phyloP scores from a whole-genome alignment of 1,140 invertebrate species.

The Palaemon carinicauda region DNA sequence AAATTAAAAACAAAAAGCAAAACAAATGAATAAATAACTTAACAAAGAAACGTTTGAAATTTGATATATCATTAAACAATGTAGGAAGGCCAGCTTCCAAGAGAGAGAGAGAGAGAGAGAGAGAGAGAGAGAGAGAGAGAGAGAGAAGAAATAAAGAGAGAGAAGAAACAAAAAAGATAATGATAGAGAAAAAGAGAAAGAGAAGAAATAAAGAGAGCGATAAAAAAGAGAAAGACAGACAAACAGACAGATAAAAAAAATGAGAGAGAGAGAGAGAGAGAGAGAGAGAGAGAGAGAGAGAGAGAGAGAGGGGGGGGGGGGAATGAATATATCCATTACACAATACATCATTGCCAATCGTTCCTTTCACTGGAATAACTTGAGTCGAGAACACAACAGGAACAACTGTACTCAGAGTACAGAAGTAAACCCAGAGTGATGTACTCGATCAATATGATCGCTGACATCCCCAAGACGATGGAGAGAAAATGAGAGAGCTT shows the following conservation, averaged over 20 bases:
- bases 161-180: too few relatives aligned
- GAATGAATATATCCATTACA: too few relatives aligned
- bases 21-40: too few relatives aligned
- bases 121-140: not conserved
- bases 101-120: not conserved
- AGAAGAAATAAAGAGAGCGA: too few relatives aligned
- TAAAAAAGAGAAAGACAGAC: not conserved
- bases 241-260: not conserved
- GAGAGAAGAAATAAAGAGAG: not conserved
- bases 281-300: conserved; percentile 19
- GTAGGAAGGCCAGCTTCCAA: not conserved
- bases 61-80: too few relatives aligned
- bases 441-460: too few relatives aligned
- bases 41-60: too few relatives aligned
- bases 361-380: not conserved
- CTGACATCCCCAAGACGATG: too few relatives aligned
- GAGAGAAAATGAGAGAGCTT: not conserved
- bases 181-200: not conserved
- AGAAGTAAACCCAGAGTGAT: too few relatives aligned
- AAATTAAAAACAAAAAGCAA: too few relatives aligned
- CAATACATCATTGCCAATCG: not conserved
- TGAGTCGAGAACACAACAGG: too few relatives aligned
- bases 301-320: conserved; percentile 26
- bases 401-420: too few relatives aligned
- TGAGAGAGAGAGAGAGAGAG: conserved; percentile 4